These are phyloP conservation scores for Anniella stebbinsi DNA, from an alignment of 2,797 vertebrate species.

Conservation along the genomic window DNA sequence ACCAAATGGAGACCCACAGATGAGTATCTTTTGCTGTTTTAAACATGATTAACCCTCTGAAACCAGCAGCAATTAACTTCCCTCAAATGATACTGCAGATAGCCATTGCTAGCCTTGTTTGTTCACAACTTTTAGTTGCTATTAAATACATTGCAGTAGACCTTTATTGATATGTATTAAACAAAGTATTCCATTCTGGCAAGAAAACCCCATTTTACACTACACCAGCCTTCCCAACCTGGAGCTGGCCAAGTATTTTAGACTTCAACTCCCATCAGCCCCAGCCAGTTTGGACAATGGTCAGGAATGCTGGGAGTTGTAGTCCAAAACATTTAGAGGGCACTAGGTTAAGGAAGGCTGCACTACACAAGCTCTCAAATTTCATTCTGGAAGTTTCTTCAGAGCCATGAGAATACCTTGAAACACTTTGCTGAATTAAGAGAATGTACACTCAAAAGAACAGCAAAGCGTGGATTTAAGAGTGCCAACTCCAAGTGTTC, in stretches of 20 bases:
- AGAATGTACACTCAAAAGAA: not conserved
- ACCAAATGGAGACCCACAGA: slow-evolving; percentile 23
- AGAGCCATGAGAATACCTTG: not conserved
- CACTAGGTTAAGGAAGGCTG: no score
- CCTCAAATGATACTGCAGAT: not conserved
- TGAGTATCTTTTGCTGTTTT: slow-evolving; percentile 6
- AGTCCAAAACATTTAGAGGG: no score
- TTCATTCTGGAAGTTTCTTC: slow-evolving; percentile 20
- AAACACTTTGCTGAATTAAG: slow-evolving; percentile 22
- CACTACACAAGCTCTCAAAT: not conserved
- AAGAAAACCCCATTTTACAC: not conserved
- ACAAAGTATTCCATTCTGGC: not conserved
- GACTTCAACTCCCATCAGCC: no score
- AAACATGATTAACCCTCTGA: slow-evolving; percentile 29
- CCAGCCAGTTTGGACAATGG: no score
- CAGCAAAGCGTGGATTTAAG: slow-evolving; percentile 12
- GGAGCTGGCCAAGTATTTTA: no score
- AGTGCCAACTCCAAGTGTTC: not conserved
- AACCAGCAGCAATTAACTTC: slow-evolving; percentile 12
- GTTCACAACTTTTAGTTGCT: slow-evolving; percentile 1
- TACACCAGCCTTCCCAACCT: not conserved
- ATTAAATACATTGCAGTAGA: slow-evolving; percentile 1
- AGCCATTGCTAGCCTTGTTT: not conserved
- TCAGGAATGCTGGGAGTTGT: no score
- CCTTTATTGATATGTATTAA: not conserved